Percentiles rank a stretch among this genome's conserved stretches.
These are phyloP conservation scores for Norana najaformis DNA, from an alignment of 2,888 invertebrate genomes.

Conservation along the genomic window DNA sequence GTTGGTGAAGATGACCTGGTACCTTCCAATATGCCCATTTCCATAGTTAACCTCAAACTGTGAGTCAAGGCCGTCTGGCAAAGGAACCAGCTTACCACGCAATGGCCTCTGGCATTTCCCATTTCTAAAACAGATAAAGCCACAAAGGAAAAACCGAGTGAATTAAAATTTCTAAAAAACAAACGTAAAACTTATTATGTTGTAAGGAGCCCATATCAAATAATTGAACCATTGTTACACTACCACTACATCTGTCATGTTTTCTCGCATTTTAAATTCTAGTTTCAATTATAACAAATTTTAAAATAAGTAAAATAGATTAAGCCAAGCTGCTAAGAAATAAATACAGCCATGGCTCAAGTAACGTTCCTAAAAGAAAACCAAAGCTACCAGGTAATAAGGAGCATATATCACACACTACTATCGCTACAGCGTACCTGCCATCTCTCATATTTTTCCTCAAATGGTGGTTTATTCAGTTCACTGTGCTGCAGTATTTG, in stretches of 20 bases:
- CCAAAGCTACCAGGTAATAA: too few relatives aligned
- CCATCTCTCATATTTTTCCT: too few relatives aligned
- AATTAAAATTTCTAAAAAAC: background rate
- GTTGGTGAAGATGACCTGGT: conserved; percentile 20
- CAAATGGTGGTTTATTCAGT: too few relatives aligned
- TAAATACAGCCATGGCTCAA: too few relatives aligned
- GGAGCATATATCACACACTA: too few relatives aligned
- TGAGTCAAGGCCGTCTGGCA: conserved; percentile 9
- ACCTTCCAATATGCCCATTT: conserved; percentile 5
- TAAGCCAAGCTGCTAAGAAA: too few relatives aligned
- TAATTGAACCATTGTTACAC: too few relatives aligned
- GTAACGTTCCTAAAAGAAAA: too few relatives aligned
- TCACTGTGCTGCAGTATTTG: too few relatives aligned
- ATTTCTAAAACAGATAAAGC: background rate
- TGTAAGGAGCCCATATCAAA: background rate
- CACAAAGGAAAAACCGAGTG: background rate
- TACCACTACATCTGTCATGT: too few relatives aligned
- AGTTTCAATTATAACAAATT: background rate
- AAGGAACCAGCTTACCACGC: background rate
- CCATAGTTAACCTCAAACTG: conserved; percentile 21
- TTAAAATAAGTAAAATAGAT: too few relatives aligned
- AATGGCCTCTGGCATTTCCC: background rate
- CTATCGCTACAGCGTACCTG: too few relatives aligned
- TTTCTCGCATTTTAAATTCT: background rate
- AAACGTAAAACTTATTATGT: background rate